phyloP scores from a whole-genome alignment of 2,888 invertebrate genomes.

The Schrankia costaestrigalis region DNA sequence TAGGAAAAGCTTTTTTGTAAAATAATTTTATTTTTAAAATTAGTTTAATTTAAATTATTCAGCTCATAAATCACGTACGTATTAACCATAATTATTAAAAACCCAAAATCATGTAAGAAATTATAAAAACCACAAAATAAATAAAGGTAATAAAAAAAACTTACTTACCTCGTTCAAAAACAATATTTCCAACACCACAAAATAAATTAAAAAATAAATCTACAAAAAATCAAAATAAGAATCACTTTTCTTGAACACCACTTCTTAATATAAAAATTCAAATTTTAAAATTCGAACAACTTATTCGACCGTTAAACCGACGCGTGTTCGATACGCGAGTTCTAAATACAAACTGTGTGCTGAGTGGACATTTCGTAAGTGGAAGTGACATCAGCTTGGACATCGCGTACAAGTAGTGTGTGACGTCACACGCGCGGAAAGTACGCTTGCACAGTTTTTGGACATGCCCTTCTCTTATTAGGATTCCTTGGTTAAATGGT shows the following conservation, averaged over 20 bases:
- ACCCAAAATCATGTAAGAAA: no score
- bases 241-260: not conserved
- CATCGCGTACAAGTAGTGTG: slow-evolving; percentile 3
- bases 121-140: not conserved
- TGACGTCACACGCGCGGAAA: no score
- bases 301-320: not conserved
- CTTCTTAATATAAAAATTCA: not conserved
- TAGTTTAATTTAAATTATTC: no score
- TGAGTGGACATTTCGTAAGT: slow-evolving; percentile 27
- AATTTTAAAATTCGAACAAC: slow-evolving; percentile 3
- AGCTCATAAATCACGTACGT: no score
- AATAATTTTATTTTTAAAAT: no score
- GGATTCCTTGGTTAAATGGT: not conserved
- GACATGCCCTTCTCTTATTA: not conserved
- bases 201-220: not conserved
- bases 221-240: not conserved
- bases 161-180: slow-evolving; percentile 2
- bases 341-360: slow-evolving; percentile 15
- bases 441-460: not conserved
- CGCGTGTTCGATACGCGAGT: slow-evolving; percentile 4
- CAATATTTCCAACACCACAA: not conserved
- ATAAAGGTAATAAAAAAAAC: not conserved
- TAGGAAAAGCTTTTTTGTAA: no score
- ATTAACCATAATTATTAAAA: no score
- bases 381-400: slow-evolving; percentile 20